A percentile compares a stretch with the other conserved stretches of the same genome.
phyloP scores from a whole-genome alignment of 2,888 invertebrate species.

The Leptura quadrifasciata region DNA sequence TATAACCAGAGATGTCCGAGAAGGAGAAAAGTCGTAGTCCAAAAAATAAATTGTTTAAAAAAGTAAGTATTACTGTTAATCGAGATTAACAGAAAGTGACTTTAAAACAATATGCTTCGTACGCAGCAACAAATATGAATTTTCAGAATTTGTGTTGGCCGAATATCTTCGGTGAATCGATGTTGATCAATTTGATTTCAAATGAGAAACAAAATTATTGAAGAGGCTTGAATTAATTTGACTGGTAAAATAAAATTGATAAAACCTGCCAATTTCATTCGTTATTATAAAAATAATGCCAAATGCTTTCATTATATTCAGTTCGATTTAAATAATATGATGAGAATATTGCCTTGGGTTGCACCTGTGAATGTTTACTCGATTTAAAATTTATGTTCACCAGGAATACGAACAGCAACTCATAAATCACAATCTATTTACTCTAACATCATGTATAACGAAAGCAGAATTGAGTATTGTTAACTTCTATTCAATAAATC shows the following conservation, averaged over 20 bases:
- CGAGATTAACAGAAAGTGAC: neutral
- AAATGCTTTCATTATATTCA: conserved; percentile 27
- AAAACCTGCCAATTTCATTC: conserved; percentile 5
- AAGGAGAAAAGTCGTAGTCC: too few species aligned
- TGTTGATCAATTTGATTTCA: neutral
- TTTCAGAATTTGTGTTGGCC: neutral
- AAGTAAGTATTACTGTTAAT: too few species aligned
- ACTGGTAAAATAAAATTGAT: neutral
- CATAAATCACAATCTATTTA: conserved; percentile 32
- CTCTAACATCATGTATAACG: conserved; percentile 19
- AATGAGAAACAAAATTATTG: conserved; percentile 7
- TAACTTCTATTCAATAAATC: conserved; percentile 28
- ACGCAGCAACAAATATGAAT: neutral
- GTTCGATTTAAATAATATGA: conserved; percentile 31
- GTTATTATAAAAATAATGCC: conserved; percentile 5
- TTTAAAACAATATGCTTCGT: neutral
- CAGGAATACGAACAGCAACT: conserved; percentile 19
- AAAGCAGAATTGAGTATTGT: conserved; percentile 23
- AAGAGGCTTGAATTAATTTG: neutral
- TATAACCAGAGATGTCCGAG: too few species aligned
- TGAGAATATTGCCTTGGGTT: conserved; percentile 20
- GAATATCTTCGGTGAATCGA: neutral
- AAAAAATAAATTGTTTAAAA: too few species aligned
- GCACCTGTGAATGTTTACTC: conserved; percentile 34
- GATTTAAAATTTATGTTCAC: conserved; percentile 35